Conservation (phyloP, 1,140 invertebrate genomes). For the Antheraea mylitta region DNA sequence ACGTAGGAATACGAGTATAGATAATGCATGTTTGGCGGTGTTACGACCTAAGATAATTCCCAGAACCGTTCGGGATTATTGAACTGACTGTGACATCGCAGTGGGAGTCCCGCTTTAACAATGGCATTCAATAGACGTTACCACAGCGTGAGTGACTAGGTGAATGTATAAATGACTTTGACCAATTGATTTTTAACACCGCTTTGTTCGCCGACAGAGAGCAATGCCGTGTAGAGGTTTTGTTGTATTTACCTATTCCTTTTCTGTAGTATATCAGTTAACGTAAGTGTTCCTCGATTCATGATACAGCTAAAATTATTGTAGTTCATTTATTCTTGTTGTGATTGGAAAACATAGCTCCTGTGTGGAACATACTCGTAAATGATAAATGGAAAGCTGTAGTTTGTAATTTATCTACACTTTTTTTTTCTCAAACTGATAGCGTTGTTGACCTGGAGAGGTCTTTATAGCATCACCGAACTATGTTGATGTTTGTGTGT, state of each 20-base stretch:
- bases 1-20: neutral
- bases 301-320: neutral
- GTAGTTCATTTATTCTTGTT: neutral
- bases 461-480: no score
- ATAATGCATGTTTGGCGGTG: conserved; percentile 32
- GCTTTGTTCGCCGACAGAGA: conserved; percentile 41
- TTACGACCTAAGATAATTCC: conserved; percentile 28
- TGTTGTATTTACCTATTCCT: conserved; percentile 33
- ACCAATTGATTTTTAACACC: conserved; percentile 70
- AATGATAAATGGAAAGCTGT: no score
- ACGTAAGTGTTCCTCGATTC: neutral
- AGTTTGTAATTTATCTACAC: no score
- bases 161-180: conserved; percentile 63
- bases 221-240: conserved; percentile 33
- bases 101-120: conserved; percentile 56
- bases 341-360: neutral
- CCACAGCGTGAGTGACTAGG: conserved; percentile 29
- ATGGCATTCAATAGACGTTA: conserved; percentile 49
- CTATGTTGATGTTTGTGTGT: no score
- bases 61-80: conserved; percentile 1
- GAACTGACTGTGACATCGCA: conserved; percentile 44
- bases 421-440: no score
- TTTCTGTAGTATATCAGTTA: neutral
- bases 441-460: no score
- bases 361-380: no score